Evolutionary conservation across 2,797 vertebrate genomes (phyloP).

Genomic region (Etheostoma nigrum): DNA sequence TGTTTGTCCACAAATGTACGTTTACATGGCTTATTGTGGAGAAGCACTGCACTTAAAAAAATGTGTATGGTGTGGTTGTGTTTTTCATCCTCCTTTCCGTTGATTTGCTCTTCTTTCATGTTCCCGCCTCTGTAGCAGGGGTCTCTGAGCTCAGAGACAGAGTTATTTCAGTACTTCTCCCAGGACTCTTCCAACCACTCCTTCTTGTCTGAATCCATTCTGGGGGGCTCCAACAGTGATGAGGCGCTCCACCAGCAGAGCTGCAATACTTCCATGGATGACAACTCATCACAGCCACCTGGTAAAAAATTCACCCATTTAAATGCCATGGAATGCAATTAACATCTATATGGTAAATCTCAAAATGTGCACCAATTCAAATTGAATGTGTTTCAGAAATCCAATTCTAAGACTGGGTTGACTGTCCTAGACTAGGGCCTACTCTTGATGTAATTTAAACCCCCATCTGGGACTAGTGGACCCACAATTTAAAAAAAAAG

Average conservation of each 20-base stretch:
- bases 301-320: conserved; percentile 49
- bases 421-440: no score
- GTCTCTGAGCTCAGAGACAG: conserved; percentile 90
- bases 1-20: background rate
- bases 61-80: no score
- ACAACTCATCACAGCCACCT: conserved; percentile 69
- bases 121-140: conserved; percentile 82
- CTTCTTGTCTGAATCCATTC: conserved; percentile 81
- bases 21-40: background rate
- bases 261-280: conserved; percentile 80
- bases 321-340: no score
- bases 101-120: background rate
- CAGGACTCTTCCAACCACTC: conserved; percentile 82
- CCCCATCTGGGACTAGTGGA: background rate
- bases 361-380: background rate
- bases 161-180: conserved; percentile 91
- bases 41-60: background rate
- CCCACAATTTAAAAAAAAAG: background rate
- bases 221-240: conserved; percentile 83
- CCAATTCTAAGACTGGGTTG: background rate
- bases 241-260: conserved; percentile 85
- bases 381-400: background rate
- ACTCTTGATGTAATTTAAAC: background rate
- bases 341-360: background rate
- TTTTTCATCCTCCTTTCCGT: background rate